Evolutionary conservation across 2,113 vertebrate genomes (phyloP).

Genomic region (Coregonus clupeaformis): DNA sequence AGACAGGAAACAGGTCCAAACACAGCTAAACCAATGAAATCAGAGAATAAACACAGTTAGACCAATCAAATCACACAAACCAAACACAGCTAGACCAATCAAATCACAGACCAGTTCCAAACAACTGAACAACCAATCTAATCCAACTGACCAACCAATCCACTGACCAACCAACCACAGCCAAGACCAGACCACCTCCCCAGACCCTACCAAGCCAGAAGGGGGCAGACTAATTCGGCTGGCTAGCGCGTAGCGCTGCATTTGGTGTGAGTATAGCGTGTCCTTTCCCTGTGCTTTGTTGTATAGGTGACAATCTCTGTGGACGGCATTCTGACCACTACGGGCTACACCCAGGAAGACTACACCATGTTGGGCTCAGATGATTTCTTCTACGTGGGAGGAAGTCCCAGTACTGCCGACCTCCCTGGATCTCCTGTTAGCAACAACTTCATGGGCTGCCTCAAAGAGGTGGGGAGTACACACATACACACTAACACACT

Average conservation of each 20-base stretch:
- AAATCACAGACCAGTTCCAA: constrained; percentile 39
- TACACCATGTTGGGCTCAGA: constrained; percentile 99
- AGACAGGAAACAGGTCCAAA: not conserved
- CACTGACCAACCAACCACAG: constrained; percentile 24
- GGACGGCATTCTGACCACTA: constrained; percentile 99
- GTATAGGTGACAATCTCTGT: constrained; percentile 99
- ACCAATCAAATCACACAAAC: not conserved
- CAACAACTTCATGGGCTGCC: constrained; percentile 99
- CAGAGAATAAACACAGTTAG: constrained; percentile 24
- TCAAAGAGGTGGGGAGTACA: constrained; percentile 87
- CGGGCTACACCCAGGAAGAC: constrained; percentile 99
- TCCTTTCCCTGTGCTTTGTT: constrained; percentile 99
- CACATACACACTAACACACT: not conserved
- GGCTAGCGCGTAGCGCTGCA: constrained; percentile 70
- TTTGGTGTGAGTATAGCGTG: constrained; percentile 96
- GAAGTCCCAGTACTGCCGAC: constrained; percentile 98
- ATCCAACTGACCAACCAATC: not conserved
- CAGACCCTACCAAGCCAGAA: constrained; percentile 52
- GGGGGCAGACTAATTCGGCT: constrained; percentile 71
- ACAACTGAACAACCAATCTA: not conserved
- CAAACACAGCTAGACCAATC: constrained; percentile 42
- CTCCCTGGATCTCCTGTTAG: constrained; percentile 98
- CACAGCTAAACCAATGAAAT: not conserved
- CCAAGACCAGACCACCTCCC: constrained; percentile 52
- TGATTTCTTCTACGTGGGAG: constrained; percentile 99